These are phyloP conservation scores for Scaeva pyrastri DNA, from an alignment of 2,888 invertebrate genomes.

Conservation along the genomic window DNA sequence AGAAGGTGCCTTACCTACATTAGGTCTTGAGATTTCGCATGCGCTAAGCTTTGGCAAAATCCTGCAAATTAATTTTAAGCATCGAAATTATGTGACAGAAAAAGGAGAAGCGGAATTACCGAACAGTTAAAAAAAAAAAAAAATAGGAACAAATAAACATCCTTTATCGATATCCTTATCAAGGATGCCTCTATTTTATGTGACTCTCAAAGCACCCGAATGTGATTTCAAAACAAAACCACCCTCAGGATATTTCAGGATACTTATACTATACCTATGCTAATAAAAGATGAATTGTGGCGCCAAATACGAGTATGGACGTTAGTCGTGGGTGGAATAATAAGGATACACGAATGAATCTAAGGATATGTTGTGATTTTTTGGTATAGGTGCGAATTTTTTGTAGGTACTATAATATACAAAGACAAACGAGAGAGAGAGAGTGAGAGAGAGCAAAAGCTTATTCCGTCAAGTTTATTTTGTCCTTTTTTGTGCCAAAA, in stretches of 20 bases:
- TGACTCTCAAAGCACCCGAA: constrained; percentile 32
- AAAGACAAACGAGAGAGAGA: background rate
- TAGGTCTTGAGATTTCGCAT: constrained; percentile 38
- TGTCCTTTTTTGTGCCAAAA: constrained; percentile 11
- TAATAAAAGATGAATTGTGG: constrained; percentile 73
- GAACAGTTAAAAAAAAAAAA: background rate
- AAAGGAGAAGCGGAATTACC: constrained; percentile 9
- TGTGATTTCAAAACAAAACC: constrained; percentile 45
- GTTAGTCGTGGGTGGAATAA: constrained; percentile 24
- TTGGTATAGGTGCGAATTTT: constrained; percentile 12
- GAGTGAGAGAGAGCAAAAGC: constrained; percentile 32
- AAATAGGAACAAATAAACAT: constrained; percentile 8
- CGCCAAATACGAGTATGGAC: constrained; percentile 68
- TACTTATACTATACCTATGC: constrained; percentile 65
- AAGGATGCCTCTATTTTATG: constrained; percentile 35
- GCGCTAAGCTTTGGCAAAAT: constrained; percentile 52
- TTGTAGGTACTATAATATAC: background rate
- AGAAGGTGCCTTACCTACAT: background rate
- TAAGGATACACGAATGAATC: background rate
- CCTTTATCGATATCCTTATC: constrained; percentile 50
- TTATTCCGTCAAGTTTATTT: constrained; percentile 24
- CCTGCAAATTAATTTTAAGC: constrained; percentile 10
- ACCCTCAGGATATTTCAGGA: constrained; percentile 19
- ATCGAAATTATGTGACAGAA: background rate
- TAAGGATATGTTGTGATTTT: background rate